These are phyloP conservation scores for Drosophila santomea DNA, from an alignment of 1,140 invertebrate genomes.

Conservation along the genomic window DNA sequence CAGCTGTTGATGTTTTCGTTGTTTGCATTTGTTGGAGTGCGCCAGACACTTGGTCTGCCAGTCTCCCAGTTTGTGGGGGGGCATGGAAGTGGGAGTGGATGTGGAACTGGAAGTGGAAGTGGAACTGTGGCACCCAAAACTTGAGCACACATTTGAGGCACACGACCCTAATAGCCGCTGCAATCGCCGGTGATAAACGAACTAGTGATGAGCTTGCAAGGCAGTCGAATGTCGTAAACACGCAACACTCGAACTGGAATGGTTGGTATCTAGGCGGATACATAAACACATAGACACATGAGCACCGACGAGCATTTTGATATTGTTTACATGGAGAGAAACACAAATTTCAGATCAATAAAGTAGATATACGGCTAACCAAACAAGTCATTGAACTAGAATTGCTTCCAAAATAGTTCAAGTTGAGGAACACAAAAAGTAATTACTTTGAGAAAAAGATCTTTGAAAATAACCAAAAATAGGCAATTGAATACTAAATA, in stretches of 20 bases:
- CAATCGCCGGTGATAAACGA: constrained; percentile 55
- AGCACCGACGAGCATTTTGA: constrained; percentile 25
- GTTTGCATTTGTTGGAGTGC: constrained; percentile 43
- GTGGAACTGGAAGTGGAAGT: not conserved
- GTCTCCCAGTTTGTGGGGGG: not conserved
- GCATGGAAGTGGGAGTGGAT: constrained; percentile 14
- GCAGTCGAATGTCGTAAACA: constrained; percentile 22
- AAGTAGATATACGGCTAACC: not conserved
- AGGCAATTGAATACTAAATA: too few relatives aligned
- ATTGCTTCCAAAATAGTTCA: not conserved
- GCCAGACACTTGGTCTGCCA: constrained; percentile 64
- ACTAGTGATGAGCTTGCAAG: constrained; percentile 33
- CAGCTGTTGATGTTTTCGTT: constrained; percentile 38
- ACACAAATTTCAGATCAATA: not conserved
- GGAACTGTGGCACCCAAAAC: constrained; percentile 43
- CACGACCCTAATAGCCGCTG: constrained; percentile 40
- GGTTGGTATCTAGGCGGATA: constrained; percentile 28
- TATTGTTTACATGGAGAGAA: constrained; percentile 21
- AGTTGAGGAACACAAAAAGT: too few relatives aligned
- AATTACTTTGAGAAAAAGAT: too few relatives aligned
- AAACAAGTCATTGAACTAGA: not conserved
- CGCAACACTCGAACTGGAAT: constrained; percentile 37
- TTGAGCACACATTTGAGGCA: constrained; percentile 36
- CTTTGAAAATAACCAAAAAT: too few relatives aligned
- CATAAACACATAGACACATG: constrained; percentile 36